These are phyloP conservation scores for Euura lappo DNA, from an alignment of 1,140 invertebrate genomes.

Conservation along the genomic window DNA sequence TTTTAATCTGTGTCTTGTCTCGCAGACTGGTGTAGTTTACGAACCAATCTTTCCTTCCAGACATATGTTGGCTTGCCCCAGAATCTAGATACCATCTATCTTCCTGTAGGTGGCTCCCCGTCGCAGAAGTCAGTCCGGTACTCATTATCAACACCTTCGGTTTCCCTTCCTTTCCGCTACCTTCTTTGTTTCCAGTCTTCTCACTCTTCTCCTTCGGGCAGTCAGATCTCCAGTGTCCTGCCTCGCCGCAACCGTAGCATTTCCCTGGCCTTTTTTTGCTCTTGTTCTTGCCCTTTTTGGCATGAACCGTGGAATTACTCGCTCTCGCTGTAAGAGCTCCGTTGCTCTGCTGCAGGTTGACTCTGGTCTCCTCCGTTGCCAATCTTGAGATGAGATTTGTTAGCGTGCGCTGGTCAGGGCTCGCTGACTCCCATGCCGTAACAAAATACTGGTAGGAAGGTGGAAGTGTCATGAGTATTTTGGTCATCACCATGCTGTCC, in stretches of 20 bases:
- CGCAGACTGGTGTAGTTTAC: constrained; percentile 18
- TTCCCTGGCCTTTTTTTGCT: constrained; percentile 14
- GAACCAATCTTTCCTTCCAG: constrained; percentile 30
- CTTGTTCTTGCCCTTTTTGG: background rate
- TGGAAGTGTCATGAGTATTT: constrained; percentile 41
- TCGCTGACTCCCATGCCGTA: constrained; percentile 38
- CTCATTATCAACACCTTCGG: background rate
- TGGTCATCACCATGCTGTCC: constrained; percentile 40
- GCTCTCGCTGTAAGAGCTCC: background rate
- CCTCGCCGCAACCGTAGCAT: constrained; percentile 14
- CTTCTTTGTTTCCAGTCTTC: background rate
- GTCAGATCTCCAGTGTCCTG: constrained; percentile 16
- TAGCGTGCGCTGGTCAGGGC: constrained; percentile 34
- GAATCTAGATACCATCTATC: constrained; percentile 33
- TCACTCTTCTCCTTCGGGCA: constrained; percentile 10
- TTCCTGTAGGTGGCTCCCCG: background rate
- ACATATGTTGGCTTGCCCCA: constrained; percentile 38
- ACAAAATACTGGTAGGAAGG: constrained; percentile 33
- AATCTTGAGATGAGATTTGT: constrained; percentile 37
- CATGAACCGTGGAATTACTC: background rate
- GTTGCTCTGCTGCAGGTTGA: constrained; percentile 4
- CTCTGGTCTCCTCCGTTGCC: constrained; percentile 41
- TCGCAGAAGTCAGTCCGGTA: background rate
- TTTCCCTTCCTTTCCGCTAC: background rate
- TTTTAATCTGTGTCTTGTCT: background rate